Evolutionary conservation across 2,888 invertebrate species (phyloP).

Genomic region (Alcis repandata): DNA sequence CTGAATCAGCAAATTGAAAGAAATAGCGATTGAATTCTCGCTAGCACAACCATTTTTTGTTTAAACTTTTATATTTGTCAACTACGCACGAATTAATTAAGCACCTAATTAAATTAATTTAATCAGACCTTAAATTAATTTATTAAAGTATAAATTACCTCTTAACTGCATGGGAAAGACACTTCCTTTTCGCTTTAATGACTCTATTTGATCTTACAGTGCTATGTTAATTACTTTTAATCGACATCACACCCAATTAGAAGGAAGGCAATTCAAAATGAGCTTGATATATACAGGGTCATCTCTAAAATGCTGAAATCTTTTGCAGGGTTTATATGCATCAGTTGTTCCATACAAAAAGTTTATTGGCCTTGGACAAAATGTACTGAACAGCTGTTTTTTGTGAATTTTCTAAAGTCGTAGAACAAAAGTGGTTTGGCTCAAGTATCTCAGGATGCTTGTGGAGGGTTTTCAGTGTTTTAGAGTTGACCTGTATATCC

Average conservation of each 20-base stretch:
- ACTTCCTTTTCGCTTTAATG: slow-evolving; percentile 15
- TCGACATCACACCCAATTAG: slow-evolving; percentile 11
- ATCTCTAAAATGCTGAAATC: no score
- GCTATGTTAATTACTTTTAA: slow-evolving; percentile 22
- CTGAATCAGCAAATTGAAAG: neutral
- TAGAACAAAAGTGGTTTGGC: no score
- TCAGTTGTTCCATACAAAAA: no score
- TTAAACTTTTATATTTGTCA: neutral
- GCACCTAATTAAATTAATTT: neutral
- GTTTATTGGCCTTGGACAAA: no score
- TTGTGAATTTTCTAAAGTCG: no score
- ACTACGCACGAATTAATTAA: neutral
- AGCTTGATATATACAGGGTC: neutral
- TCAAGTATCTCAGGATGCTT: no score
- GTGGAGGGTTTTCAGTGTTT: no score
- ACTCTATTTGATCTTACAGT: slow-evolving; percentile 11
- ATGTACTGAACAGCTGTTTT: no score
- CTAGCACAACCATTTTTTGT: neutral
- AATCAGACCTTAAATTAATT: neutral
- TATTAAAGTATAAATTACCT: slow-evolving; percentile 3
- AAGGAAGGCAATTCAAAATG: neutral
- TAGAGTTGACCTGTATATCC: no score
- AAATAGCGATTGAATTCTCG: no score
- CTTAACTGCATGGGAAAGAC: slow-evolving; percentile 3
- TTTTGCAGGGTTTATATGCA: no score